Evolutionary conservation across 1,140 invertebrate genomes (phyloP).

Genomic region (Mercenaria mercenaria): DNA sequence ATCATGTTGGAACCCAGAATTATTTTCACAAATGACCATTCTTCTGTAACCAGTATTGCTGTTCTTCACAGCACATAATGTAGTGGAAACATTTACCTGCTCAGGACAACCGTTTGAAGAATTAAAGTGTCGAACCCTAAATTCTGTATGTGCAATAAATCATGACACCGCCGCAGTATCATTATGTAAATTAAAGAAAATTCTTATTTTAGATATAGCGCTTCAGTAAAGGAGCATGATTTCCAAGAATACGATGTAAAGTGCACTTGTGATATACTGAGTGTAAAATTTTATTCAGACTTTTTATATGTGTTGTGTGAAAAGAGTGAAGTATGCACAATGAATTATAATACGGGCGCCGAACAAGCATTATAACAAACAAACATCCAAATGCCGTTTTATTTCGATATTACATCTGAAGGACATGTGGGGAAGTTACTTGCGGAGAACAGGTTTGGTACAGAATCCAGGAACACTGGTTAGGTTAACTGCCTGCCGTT

Average conservation of each 20-base stretch:
- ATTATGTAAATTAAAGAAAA: background rate
- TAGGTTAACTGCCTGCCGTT: too few relatives aligned
- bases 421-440: too few relatives aligned
- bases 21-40: background rate
- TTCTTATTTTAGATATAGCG: background rate
- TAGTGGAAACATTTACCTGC: background rate
- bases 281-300: background rate
- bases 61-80: background rate
- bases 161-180: background rate
- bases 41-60: background rate
- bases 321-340: background rate
- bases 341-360: background rate
- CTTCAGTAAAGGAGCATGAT: background rate
- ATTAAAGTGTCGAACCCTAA: background rate
- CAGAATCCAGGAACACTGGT: too few relatives aligned
- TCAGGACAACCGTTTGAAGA: background rate
- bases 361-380: conserved; percentile 17
- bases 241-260: background rate
- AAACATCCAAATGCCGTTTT: background rate
- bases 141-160: background rate
- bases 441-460: too few relatives aligned
- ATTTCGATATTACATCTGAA: background rate
- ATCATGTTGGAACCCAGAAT: background rate
- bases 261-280: background rate
- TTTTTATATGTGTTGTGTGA: background rate